Percentiles rank a stretch among this genome's conserved stretches.
These are phyloP conservation scores for Anticlea derivata DNA, from an alignment of 2,888 invertebrate genomes.

Conservation along the genomic window DNA sequence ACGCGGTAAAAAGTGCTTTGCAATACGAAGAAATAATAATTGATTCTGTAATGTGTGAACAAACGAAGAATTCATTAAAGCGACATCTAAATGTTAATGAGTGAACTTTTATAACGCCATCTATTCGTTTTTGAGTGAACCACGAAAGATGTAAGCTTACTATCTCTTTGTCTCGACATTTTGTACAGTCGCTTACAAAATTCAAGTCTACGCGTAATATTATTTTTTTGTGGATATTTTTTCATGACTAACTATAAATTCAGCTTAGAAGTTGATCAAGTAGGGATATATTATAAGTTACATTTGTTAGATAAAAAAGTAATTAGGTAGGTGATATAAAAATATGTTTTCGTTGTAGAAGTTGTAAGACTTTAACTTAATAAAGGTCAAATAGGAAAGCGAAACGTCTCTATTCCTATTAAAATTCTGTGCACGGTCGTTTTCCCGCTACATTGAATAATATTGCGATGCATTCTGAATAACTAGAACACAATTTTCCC, in stretches of 20 bases:
- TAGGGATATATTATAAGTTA: too few relatives aligned
- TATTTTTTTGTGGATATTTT: neutral
- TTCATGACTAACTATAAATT: too few relatives aligned
- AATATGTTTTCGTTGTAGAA: neutral
- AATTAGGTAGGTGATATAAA: neutral
- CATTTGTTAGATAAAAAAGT: too few relatives aligned
- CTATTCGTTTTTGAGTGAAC: constrained; percentile 44
- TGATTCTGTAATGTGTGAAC: constrained; percentile 8
- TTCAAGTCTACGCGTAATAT: neutral
- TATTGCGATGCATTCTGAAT: constrained; percentile 57
- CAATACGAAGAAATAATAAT: neutral
- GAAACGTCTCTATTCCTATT: constrained; percentile 48
- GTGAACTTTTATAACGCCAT: constrained; percentile 46
- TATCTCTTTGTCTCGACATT: neutral
- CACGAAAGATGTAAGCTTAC: constrained; percentile 26
- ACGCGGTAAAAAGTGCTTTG: constrained; percentile 11
- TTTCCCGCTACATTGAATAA: constrained; percentile 62
- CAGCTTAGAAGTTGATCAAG: too few relatives aligned
- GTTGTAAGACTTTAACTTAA: constrained; percentile 25
- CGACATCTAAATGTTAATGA: constrained; percentile 25
- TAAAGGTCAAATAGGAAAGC: constrained; percentile 50
- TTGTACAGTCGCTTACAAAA: constrained; percentile 21
- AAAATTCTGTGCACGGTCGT: constrained; percentile 53
- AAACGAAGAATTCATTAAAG: constrained; percentile 17
- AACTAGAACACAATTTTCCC: constrained; percentile 48